phyloP scores from a whole-genome alignment of 2,797 vertebrate species.

The Typhlichthys eigenmanni region DNA sequence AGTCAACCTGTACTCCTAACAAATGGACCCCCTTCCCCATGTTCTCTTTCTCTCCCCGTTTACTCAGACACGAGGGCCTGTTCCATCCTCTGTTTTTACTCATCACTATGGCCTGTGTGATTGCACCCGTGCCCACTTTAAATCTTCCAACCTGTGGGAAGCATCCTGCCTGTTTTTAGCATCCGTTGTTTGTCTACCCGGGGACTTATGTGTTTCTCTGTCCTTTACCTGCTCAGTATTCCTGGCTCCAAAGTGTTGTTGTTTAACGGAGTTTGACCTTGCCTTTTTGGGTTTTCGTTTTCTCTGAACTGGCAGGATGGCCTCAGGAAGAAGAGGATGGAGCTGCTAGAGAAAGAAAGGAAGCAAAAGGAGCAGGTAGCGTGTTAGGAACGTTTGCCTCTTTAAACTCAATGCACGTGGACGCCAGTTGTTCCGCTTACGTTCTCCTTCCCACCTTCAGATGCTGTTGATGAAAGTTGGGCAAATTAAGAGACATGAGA shows the following conservation, averaged over 20 bases:
- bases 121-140: conserved; percentile 12
- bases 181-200: neutral
- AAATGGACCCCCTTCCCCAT: conserved; percentile 15
- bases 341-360: conserved; percentile 86
- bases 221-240: conserved; percentile 41
- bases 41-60: conserved; percentile 37
- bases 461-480: conserved; percentile 87
- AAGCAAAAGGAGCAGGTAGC: conserved; percentile 89
- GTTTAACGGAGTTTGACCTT: neutral
- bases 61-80: conserved; percentile 51
- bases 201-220: conserved; percentile 15
- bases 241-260: conserved; percentile 23
- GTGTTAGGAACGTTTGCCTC: conserved; percentile 14
- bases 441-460: conserved; percentile 61
- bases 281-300: conserved; percentile 10
- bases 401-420: neutral
- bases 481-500: conserved; percentile 88
- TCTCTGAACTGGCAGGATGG: conserved; percentile 76
- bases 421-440: neutral
- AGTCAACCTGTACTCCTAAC: conserved; percentile 29
- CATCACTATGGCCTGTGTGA: conserved; percentile 25
- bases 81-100: conserved; percentile 54
- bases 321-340: conserved; percentile 84
- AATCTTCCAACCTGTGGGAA: neutral
- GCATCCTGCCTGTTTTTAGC: no score